phyloP scores from a whole-genome alignment of 2,888 invertebrate species.

The Nemoura dubitans region DNA sequence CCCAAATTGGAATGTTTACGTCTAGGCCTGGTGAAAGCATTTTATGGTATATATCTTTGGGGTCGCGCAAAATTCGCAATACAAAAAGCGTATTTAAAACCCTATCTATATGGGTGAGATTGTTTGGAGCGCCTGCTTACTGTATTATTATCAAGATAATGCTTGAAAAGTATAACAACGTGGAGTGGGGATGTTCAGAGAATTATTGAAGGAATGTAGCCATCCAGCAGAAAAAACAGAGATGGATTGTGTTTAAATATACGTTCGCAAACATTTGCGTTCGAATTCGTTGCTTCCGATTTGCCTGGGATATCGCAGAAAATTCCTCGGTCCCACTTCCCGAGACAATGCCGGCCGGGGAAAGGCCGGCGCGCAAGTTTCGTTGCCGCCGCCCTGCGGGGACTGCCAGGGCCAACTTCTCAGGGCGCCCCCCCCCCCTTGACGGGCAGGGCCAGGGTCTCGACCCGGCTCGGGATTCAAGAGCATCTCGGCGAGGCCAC shows the following conservation, averaged over 20 bases:
- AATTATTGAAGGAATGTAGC: background rate
- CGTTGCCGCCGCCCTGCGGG: background rate
- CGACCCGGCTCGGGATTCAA: background rate
- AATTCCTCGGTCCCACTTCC: background rate
- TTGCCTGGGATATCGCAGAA: background rate
- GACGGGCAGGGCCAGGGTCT: too few relatives aligned
- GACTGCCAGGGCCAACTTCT: too few relatives aligned
- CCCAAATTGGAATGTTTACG: background rate
- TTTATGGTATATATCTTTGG: background rate
- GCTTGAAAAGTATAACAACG: too few relatives aligned
- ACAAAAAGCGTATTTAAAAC: too few relatives aligned
- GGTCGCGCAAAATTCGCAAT: too few relatives aligned
- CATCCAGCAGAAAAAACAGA: background rate
- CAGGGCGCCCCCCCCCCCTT: too few relatives aligned
- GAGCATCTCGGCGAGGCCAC: constrained; percentile 7
- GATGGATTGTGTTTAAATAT: background rate
- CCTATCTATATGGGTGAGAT: too few relatives aligned
- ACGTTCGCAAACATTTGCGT: background rate
- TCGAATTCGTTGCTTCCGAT: background rate
- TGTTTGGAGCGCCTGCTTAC: too few relatives aligned
- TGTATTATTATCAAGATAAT: too few relatives aligned
- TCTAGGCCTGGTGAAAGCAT: background rate
- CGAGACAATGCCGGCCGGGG: background rate
- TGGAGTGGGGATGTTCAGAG: background rate
- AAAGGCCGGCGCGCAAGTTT: constrained; percentile 5